Conservation (phyloP, 2,888 invertebrate species). For the Vannuccia rotundouncinata region DNA sequence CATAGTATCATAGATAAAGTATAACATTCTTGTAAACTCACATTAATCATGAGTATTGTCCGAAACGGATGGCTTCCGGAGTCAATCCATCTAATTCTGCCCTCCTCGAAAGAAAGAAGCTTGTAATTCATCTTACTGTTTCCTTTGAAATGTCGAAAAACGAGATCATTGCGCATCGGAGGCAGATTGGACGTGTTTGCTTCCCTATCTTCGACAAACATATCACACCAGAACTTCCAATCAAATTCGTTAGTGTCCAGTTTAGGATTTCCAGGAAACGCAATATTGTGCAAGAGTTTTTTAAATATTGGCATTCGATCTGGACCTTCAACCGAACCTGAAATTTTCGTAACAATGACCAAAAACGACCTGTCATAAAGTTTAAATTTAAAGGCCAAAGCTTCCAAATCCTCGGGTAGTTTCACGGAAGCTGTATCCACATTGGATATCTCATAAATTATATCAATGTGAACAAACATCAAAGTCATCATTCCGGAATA, state of each 20-base stretch:
- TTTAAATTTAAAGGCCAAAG: neutral
- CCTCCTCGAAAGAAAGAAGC: too few relatives aligned
- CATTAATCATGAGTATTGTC: neutral
- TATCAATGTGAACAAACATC: neutral
- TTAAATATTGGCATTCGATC: neutral
- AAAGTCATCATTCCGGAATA: neutral
- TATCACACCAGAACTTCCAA: neutral
- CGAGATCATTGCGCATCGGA: neutral
- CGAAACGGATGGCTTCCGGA: neutral
- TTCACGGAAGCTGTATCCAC: neutral
- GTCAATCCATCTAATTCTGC: neutral
- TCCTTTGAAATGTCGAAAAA: neutral
- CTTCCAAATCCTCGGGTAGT: neutral
- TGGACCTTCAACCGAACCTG: neutral
- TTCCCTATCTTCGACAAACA: neutral
- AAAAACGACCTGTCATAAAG: neutral
- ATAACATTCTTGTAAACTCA: too few relatives aligned
- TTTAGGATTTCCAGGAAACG: neutral
- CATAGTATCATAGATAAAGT: too few relatives aligned
- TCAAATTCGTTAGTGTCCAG: neutral
- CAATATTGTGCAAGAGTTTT: neutral
- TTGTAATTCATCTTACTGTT: neutral
- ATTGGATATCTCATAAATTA: neutral
- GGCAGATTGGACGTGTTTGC: neutral
- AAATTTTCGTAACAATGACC: neutral